Evolutionary conservation across 2,113 vertebrate genomes (phyloP).

Genomic region (Gnathonemus echidnorhynchus): DNA sequence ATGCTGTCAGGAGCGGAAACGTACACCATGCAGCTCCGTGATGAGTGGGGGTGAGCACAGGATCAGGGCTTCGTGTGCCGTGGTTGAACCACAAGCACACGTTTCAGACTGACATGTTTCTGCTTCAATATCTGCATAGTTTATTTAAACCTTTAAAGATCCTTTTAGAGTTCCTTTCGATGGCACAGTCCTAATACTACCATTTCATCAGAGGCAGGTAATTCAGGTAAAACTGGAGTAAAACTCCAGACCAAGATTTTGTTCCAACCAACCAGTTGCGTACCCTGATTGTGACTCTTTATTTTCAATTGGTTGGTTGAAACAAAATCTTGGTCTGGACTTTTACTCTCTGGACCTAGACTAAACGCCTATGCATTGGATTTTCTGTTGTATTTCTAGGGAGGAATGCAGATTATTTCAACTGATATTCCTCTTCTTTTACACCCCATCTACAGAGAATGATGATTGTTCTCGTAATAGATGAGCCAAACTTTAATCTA

Average conservation of each 20-base stretch:
- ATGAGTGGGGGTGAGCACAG: slow-evolving; percentile 22
- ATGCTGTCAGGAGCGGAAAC: slow-evolving; percentile 51
- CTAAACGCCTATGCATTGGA: not conserved
- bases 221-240: not conserved
- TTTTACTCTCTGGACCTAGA: not conserved
- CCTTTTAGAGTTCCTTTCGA: not conserved
- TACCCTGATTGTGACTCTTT: too few species aligned
- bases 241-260: not conserved
- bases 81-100: not conserved
- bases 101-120: not conserved
- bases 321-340: not conserved
- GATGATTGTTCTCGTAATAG: not conserved
- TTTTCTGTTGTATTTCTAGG: not conserved
- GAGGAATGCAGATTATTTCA: not conserved
- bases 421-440: not conserved
- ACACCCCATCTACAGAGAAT: not conserved
- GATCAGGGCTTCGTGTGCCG: not conserved
- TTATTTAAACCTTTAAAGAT: not conserved
- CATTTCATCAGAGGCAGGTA: not conserved
- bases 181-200: not conserved
- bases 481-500: not conserved
- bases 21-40: slow-evolving; percentile 15
- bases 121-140: not conserved
- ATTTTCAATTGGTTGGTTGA: not conserved
- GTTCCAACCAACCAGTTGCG: not conserved